A percentile compares a stretch with the other conserved stretches of the same genome.
These are phyloP conservation scores for Euura saliciscinereae DNA, from an alignment of 1,140 invertebrate genomes.

Conservation along the genomic window DNA sequence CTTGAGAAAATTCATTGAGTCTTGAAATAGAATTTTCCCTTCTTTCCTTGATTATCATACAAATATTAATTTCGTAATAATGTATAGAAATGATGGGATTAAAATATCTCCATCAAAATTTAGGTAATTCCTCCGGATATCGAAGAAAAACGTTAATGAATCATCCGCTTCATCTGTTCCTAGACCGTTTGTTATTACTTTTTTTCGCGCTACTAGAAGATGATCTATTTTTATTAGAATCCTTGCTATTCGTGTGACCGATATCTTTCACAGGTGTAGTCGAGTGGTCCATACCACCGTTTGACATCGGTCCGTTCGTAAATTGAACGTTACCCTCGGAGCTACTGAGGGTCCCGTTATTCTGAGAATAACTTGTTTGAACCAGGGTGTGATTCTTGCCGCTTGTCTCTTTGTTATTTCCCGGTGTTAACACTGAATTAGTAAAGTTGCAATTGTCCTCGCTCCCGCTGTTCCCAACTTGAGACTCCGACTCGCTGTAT, in stretches of 20 bases:
- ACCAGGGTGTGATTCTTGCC: constrained; percentile 72
- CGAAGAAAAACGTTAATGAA: not conserved
- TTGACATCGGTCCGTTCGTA: constrained; percentile 62
- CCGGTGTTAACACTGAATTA: constrained; percentile 70
- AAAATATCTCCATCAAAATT: no score
- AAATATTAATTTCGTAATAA: no score
- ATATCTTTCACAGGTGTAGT: constrained; percentile 57
- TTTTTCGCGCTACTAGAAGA: constrained; percentile 69
- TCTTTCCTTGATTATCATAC: no score
- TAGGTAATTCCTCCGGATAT: no score
- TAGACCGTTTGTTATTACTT: constrained; percentile 71
- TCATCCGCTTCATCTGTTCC: constrained; percentile 65
- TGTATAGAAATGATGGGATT: no score
- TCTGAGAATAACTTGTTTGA: constrained; percentile 65
- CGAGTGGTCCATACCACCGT: constrained; percentile 60
- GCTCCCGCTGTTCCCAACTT: constrained; percentile 73
- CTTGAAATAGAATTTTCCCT: no score
- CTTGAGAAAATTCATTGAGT: no score
- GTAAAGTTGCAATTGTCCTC: constrained; percentile 67
- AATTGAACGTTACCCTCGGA: constrained; percentile 70
- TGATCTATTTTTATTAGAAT: constrained; percentile 66
- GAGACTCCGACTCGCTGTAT: constrained; percentile 89
- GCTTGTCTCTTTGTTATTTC: constrained; percentile 69
- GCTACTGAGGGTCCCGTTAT: constrained; percentile 66
- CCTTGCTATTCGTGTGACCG: constrained; percentile 66